Percentiles rank a stretch among this genome's conserved stretches.
phyloP scores from a whole-genome alignment of 2,797 vertebrate species.

The Pteronotus mesoamericanus region DNA sequence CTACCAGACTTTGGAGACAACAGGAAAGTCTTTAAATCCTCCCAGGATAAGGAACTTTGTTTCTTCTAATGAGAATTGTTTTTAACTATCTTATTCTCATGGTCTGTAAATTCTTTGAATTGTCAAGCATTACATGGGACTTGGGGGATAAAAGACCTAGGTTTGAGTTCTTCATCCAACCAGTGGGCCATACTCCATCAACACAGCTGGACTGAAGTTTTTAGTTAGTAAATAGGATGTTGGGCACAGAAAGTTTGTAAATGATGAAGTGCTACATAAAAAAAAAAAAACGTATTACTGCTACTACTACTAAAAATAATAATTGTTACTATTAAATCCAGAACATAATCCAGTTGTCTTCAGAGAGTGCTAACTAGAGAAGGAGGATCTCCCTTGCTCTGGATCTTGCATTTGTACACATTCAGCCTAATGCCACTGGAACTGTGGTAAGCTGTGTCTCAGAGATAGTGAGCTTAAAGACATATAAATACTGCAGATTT shows the following conservation, averaged over 20 bases:
- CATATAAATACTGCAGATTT: background rate
- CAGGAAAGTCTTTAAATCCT: background rate
- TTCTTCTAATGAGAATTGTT: background rate
- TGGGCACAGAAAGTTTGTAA: background rate
- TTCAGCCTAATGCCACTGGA: background rate
- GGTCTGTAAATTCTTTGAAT: background rate
- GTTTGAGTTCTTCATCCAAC: background rate
- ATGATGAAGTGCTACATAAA: background rate
- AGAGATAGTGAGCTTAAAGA: background rate
- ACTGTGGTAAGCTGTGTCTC: background rate
- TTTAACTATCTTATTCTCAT: background rate
- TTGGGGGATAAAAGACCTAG: background rate
- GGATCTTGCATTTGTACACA: background rate
- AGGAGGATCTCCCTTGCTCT: background rate
- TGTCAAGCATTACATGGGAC: background rate
- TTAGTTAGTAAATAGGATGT: constrained; percentile 22
- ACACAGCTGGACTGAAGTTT: background rate
- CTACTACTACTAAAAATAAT: background rate
- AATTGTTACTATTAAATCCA: background rate
- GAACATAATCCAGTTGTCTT: background rate
- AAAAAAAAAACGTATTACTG: constrained; percentile 20
- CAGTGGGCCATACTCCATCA: background rate
- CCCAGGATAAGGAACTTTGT: background rate
- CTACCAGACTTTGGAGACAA: background rate
- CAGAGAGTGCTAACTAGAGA: background rate